Evolutionary conservation across 2,113 vertebrate species (phyloP).

Genomic region (Apaloderma vittatum): DNA sequence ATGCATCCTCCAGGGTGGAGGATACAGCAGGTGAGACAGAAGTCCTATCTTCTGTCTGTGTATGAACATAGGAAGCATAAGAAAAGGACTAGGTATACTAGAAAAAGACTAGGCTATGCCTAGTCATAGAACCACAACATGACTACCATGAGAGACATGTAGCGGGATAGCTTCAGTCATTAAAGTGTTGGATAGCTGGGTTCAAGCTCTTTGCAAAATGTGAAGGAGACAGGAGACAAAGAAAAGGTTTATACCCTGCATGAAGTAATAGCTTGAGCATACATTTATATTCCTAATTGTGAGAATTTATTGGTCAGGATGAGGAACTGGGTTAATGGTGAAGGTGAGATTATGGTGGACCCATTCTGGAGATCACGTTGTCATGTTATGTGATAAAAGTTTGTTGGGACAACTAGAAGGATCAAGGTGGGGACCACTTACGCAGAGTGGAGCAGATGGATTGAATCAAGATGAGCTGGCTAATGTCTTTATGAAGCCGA

Average conservation of each 20-base stretch:
- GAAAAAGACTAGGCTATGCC: not conserved
- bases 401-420: not conserved
- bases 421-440: not conserved
- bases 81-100: too few species aligned
- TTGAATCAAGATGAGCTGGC: not conserved
- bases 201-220: not conserved
- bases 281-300: not conserved
- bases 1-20: not conserved
- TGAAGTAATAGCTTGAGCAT: not conserved
- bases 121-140: not conserved
- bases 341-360: not conserved
- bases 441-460: not conserved
- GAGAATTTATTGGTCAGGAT: not conserved
- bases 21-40: not conserved
- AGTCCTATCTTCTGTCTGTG: not conserved
- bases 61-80: not conserved
- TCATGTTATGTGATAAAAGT: not conserved
- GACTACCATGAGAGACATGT: not conserved
- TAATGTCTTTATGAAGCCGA: not conserved
- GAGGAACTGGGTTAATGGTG: not conserved
- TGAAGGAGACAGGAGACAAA: not conserved
- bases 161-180: not conserved
- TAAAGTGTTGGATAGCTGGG: not conserved
- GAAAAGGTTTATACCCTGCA: accelerated
- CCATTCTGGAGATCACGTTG: not conserved